Percentiles rank a stretch among this genome's conserved stretches.
These are phyloP conservation scores for Acrossocheilus fasciatus DNA, from an alignment of 2,797 vertebrate species.

Conservation along the genomic window DNA sequence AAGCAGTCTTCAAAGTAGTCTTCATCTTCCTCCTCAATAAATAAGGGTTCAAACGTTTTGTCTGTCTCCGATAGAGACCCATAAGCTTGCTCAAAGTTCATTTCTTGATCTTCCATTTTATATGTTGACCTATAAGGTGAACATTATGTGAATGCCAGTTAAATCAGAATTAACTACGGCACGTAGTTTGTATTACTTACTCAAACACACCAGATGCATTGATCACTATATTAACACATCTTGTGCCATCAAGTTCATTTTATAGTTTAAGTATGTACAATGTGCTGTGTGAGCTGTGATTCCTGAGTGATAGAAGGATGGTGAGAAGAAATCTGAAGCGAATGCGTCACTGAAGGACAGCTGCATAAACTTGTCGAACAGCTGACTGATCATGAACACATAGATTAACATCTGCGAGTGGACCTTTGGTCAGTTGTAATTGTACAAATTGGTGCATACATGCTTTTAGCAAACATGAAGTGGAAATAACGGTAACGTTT, in stretches of 20 bases:
- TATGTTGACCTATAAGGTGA: slow-evolving; percentile 21
- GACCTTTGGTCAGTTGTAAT: slow-evolving; percentile 2
- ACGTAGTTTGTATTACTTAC: neutral
- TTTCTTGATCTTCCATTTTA: slow-evolving; percentile 69
- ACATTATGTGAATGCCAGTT: neutral
- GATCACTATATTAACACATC: neutral
- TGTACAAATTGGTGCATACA: slow-evolving; percentile 34
- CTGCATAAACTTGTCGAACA: slow-evolving; percentile 65
- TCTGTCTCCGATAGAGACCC: slow-evolving; percentile 45
- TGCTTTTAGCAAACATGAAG: neutral
- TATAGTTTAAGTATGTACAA: slow-evolving; percentile 13
- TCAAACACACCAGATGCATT: neutral
- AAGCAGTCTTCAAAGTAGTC: slow-evolving; percentile 58
- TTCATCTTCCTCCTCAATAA: slow-evolving; percentile 72
- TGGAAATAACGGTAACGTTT: neutral
- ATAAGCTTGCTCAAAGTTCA: slow-evolving; percentile 46
- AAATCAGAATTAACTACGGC: neutral
- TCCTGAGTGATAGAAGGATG: slow-evolving; percentile 26
- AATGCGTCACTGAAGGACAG: slow-evolving; percentile 63
- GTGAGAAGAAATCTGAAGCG: slow-evolving; percentile 43
- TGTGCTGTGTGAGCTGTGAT: slow-evolving; percentile 20
- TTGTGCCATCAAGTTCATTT: neutral
- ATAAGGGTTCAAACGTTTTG: slow-evolving; percentile 64
- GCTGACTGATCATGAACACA: slow-evolving; percentile 59
- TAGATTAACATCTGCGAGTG: neutral